phyloP scores from a whole-genome alignment of 2,113 vertebrate genomes.

The Scytalopus superciliaris region DNA sequence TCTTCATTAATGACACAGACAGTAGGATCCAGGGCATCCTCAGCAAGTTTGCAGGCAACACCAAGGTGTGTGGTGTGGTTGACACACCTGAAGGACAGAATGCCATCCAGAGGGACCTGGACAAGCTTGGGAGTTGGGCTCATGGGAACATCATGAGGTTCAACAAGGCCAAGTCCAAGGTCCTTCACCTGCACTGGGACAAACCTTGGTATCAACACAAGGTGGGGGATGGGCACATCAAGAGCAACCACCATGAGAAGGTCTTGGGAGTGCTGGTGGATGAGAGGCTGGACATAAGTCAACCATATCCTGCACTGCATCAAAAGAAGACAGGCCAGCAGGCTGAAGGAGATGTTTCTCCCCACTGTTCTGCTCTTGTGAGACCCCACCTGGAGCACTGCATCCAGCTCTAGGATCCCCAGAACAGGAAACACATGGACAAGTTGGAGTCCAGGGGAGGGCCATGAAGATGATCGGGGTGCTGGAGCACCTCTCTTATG shows the following conservation, averaged over 20 bases:
- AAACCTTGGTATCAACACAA: neutral
- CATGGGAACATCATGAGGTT: neutral
- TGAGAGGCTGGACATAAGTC: neutral
- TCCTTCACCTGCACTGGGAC: neutral
- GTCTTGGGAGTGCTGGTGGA: neutral
- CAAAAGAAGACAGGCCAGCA: neutral
- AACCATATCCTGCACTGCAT: neutral
- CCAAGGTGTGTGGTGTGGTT: neutral
- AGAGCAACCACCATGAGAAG: neutral
- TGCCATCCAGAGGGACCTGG: neutral
- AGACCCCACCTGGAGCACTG: neutral
- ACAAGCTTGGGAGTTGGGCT: neutral
- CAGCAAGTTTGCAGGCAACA: neutral
- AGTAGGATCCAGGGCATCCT: neutral
- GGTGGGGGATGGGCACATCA: neutral
- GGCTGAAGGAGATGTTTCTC: neutral
- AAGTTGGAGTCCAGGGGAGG: neutral
- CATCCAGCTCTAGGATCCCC: neutral
- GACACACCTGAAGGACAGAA: accelerated
- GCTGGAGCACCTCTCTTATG: neutral
- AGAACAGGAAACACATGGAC: neutral
- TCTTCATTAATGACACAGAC: neutral
- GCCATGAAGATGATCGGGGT: neutral
- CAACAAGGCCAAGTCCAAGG: neutral
- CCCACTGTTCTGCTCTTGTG: neutral